Conservation (phyloP, 2,888 invertebrate genomes). For the Tyria jacobaeae region DNA sequence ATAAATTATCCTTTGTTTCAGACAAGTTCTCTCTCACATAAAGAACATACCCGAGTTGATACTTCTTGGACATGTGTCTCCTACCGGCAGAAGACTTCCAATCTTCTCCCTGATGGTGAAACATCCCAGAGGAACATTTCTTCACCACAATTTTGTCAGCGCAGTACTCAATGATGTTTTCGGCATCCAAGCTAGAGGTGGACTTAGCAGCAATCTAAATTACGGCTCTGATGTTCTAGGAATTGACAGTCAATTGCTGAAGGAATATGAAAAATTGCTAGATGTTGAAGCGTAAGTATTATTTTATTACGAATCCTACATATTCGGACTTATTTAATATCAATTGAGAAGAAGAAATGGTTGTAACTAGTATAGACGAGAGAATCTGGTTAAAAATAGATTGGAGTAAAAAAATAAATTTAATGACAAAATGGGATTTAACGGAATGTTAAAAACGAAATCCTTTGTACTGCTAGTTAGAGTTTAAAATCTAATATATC, state of each 20-base stretch:
- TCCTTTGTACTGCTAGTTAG: too few relatives aligned
- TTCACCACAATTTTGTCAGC: constrained; percentile 95
- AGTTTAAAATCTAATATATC: too few relatives aligned
- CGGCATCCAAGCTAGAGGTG: constrained; percentile 94
- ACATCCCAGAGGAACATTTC: constrained; percentile 92
- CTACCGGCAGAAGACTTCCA: constrained; percentile 90
- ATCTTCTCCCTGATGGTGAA: constrained; percentile 95
- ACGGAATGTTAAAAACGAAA: neutral
- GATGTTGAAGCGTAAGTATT: constrained; percentile 79
- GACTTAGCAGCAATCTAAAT: constrained; percentile 93
- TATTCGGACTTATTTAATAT: neutral
- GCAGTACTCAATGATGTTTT: constrained; percentile 96
- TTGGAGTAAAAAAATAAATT: too few relatives aligned
- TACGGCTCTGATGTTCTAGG: constrained; percentile 95
- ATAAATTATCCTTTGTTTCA: constrained; percentile 73
- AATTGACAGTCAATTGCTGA: constrained; percentile 91
- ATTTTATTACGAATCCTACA: too few relatives aligned
- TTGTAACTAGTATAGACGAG: neutral
- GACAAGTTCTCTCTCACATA: constrained; percentile 92
- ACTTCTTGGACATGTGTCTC: constrained; percentile 90
- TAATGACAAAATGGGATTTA: too few relatives aligned
- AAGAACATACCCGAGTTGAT: constrained; percentile 93
- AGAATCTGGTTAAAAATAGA: neutral
- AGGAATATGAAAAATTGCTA: constrained; percentile 89
- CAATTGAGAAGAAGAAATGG: neutral